Conservation (phyloP, 1,140 invertebrate species). For the Trichomalopsis sarcophagae region DNA sequence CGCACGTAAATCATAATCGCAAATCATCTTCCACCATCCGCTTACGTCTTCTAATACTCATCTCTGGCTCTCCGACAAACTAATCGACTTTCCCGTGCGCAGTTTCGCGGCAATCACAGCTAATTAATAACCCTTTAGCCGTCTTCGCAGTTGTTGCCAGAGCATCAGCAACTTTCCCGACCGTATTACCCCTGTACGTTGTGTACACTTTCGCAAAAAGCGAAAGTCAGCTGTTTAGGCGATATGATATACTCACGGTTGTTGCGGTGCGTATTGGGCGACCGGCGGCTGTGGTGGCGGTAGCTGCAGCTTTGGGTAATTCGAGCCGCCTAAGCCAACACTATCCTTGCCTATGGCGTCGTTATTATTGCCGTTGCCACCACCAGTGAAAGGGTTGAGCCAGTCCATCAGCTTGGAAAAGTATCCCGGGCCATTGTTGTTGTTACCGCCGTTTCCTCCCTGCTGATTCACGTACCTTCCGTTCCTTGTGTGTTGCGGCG, state of each 20-base stretch:
- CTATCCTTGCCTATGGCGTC: not conserved
- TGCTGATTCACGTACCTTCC: slow-evolving; percentile 13
- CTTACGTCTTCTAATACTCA: not conserved
- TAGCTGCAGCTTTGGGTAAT: slow-evolving; percentile 19
- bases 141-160: not conserved
- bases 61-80: not conserved
- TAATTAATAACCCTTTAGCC: slow-evolving; percentile 38
- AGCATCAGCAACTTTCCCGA: slow-evolving; percentile 19
- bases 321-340: slow-evolving; percentile 31
- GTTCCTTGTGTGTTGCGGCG: not conserved
- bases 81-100: slow-evolving; percentile 32
- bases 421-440: slow-evolving; percentile 61
- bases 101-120: not conserved
- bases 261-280: slow-evolving; percentile 33
- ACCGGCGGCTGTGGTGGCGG: slow-evolving; percentile 26
- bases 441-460: slow-evolving; percentile 43
- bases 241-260: slow-evolving; percentile 31
- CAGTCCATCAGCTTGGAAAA: slow-evolving; percentile 65
- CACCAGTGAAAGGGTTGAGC: slow-evolving; percentile 65
- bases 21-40: slow-evolving; percentile 19
- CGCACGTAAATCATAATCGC: slow-evolving; percentile 4
- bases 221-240: slow-evolving; percentile 25
- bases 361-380: too few relatives aligned
- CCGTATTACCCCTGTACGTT: slow-evolving; percentile 1
- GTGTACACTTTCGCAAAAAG: slow-evolving; percentile 19